These are phyloP conservation scores for Anser cygnoides DNA, from an alignment of 2,113 vertebrate genomes.

Conservation along the genomic window DNA sequence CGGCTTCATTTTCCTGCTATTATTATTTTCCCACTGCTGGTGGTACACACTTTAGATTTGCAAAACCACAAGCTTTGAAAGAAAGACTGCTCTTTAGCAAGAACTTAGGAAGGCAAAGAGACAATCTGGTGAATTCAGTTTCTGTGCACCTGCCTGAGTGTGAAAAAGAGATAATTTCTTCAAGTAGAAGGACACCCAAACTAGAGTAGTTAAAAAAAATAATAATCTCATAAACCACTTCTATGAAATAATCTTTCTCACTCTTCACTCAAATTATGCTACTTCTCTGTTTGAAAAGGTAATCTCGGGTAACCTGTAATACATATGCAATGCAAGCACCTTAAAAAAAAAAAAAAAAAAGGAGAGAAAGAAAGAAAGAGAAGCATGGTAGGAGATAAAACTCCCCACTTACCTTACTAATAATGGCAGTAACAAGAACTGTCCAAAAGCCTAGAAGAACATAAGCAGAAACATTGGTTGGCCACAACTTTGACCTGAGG, in stretches of 20 bases:
- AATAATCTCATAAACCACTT: neutral
- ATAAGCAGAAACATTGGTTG: neutral
- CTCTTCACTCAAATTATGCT: neutral
- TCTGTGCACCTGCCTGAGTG: neutral
- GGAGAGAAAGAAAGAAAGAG: neutral
- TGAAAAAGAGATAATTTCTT: neutral
- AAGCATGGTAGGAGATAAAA: neutral
- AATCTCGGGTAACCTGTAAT: neutral
- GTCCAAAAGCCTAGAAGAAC: constrained; percentile 65
- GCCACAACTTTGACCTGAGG: neutral
- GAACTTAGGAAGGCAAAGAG: neutral
- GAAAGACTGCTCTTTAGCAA: neutral
- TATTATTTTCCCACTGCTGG: neutral
- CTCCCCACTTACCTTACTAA: constrained; percentile 49
- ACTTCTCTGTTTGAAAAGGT: neutral
- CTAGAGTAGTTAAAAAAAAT: neutral
- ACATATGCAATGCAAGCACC: neutral
- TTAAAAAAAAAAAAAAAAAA: neutral
- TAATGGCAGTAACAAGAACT: constrained; percentile 48
- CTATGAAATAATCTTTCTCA: neutral
- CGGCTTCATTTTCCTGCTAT: neutral
- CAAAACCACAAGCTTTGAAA: neutral
- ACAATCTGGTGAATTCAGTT: neutral
- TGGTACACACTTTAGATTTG: neutral
- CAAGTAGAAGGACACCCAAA: neutral